Evolutionary conservation across 2,888 invertebrate genomes (phyloP), one percentile per base, ranked within the genome.

Genomic region (Beris morrisii): DNA sequence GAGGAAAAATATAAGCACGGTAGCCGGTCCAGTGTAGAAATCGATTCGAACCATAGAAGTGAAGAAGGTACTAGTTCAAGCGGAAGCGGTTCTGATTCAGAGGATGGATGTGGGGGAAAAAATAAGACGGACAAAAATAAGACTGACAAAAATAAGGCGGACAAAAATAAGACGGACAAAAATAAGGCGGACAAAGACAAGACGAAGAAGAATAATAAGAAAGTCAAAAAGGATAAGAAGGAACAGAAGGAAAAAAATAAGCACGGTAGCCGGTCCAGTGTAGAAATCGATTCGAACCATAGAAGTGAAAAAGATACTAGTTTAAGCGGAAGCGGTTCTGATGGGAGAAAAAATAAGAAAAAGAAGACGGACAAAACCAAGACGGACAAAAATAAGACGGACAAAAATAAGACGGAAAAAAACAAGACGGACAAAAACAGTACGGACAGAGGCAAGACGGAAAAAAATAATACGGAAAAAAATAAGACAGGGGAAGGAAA

Each of bases 391-490:
- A 22, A 43, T 57, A 48, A 11, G 3, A 38, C 5, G 28, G 9
- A 43, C 46, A 64, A n/a, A n/a, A 64, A 55, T 3, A 32, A 54
- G 61, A 11, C 38, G 30, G 38, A 46, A 44, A 50, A 46, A 3
- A 38, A 55, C 5, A 38, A 55, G 59, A 43, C 32, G 15, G 45
- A 56, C 31, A 48, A 43, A 63, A 43, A 9, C 5, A n/a, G 54
- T 54, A 22, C 38, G 32, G 45, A 57, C n/a, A 38, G 44, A 43
- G 22, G 32, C 58, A 48, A 48, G 32, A 59, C 48, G 15, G 11
- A 15, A 58, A 57, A 55, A 45, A 52, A 15, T 38, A 15, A 59
- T 13, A 65, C 48, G 55, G 31, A 4, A 57, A 57, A 55, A 38
- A 57, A 32, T 12, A 46, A 13, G 22, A 28, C 11, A 9, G 15